Conservation (phyloP, 2,888 invertebrate genomes). For the Argynnis bischoffii region DNA sequence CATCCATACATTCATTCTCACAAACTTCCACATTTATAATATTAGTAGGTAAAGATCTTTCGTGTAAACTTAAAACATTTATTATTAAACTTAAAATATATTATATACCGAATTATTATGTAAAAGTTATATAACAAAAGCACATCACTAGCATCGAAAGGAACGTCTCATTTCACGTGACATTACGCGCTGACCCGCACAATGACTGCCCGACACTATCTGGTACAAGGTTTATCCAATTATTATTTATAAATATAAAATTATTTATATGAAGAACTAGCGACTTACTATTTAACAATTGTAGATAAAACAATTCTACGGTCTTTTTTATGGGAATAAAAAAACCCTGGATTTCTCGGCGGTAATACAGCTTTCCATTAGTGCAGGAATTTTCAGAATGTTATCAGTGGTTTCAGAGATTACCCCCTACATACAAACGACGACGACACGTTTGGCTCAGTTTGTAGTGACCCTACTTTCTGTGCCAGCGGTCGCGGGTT, state of each 20-base stretch:
- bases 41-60: too few relatives aligned
- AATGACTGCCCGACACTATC: constrained; percentile 44
- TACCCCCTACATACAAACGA: background rate
- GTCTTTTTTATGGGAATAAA: background rate
- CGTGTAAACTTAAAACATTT: too few relatives aligned
- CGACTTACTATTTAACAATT: background rate
- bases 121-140: background rate
- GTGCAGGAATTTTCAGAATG: too few relatives aligned
- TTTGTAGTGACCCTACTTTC: too few relatives aligned
- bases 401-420: too few relatives aligned
- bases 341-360: background rate
- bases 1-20: too few relatives aligned
- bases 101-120: background rate
- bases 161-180: constrained; percentile 72
- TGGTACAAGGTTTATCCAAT: constrained; percentile 27
- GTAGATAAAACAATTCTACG: too few relatives aligned
- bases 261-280: background rate
- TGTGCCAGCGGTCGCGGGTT: too few relatives aligned
- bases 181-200: constrained; percentile 70
- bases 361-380: too few relatives aligned
- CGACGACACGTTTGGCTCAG: too few relatives aligned
- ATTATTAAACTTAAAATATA: too few relatives aligned
- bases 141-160: constrained; percentile 50
- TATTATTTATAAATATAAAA: background rate
- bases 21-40: too few relatives aligned